Evolutionary conservation across 2,888 invertebrate genomes (phyloP).

Genomic region (Aquatica leii): DNA sequence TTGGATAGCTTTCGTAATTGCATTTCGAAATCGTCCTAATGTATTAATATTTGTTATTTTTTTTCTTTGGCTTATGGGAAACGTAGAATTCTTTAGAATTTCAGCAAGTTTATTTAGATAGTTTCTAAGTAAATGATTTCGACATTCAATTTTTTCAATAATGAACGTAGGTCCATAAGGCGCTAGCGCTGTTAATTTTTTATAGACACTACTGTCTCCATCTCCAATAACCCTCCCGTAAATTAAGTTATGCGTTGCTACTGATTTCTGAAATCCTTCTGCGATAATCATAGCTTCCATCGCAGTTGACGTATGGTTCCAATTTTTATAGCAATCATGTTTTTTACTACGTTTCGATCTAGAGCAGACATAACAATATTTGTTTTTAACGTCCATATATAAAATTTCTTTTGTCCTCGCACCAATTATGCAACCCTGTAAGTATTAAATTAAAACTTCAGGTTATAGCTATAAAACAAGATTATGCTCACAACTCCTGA

Average conservation of each 20-base stretch:
- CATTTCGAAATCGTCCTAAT: constrained; percentile 18
- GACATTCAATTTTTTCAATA: not conserved
- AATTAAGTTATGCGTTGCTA: constrained; percentile 3
- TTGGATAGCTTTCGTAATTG: constrained; percentile 12
- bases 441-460: not conserved
- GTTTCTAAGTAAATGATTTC: constrained; percentile 4
- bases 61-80: not conserved
- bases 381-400: constrained; percentile 3
- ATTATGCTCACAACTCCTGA: constrained; percentile 10
- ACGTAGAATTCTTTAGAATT: not conserved
- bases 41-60: not conserved
- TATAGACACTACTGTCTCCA: constrained; percentile 6
- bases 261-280: not conserved
- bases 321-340: constrained; percentile 47
- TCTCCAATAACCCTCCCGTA: constrained; percentile 8
- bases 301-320: constrained; percentile 38
- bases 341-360: not conserved
- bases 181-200: not conserved
- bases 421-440: not conserved
- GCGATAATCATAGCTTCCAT: constrained; percentile 21
- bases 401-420: constrained; percentile 1
- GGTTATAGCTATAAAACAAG: not conserved
- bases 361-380: constrained; percentile 1
- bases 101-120: not conserved
- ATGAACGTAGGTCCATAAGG: not conserved